Evolutionary conservation across 2,113 vertebrate species (phyloP), one percentile per base, ranked within the genome.

Genomic region (Chaenogobius annularis): DNA sequence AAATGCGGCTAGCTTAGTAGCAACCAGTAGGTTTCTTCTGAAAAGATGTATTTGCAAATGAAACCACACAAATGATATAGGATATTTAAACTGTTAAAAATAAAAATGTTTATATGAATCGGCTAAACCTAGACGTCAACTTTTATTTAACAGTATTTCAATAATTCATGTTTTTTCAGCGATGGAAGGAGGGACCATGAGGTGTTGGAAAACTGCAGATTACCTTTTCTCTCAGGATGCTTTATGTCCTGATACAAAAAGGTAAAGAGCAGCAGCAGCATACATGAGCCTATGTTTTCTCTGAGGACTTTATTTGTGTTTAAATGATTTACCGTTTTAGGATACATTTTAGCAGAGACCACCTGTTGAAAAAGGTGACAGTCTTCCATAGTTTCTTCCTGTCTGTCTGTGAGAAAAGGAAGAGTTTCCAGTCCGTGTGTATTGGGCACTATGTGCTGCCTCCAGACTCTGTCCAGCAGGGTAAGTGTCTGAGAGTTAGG

Each of bases 391-490:
- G 89, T 70, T 66, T 88, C 35, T 94, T 90, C 75, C 86, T 94
- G 44, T 86, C 74, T 0, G 59, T 81, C 2, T 94, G 93, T 86
- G 73, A 87, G 77, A 86, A 83, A 50, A 82, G 90, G 3, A 74
- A 72, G 69, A 93, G 91, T 80, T 80, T 86, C 6, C 87, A 78
- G 72, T 94, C 93, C 13, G 84, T 94, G 69, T 68, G 77, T 10
- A 89, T 93, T 1, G 92, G 93, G 55, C 93, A 94, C 68, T 94
- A 91, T 72, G 85, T 94, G 69, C 85, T 94, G 11, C 92, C 93
- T 71, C 92, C 93, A 69, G 68, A 75, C 5, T 75, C 86, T 46
- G 87, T 94, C 26, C 93, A 94, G 82, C 72, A 91, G 1, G 92
- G 93, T 93, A 71, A 84, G 85, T 35, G 17, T 4, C 73, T 8